Percentiles rank a stretch among this genome's conserved stretches.
phyloP scores from a whole-genome alignment of 2,113 vertebrate species.

The Pampusana beccarii region DNA sequence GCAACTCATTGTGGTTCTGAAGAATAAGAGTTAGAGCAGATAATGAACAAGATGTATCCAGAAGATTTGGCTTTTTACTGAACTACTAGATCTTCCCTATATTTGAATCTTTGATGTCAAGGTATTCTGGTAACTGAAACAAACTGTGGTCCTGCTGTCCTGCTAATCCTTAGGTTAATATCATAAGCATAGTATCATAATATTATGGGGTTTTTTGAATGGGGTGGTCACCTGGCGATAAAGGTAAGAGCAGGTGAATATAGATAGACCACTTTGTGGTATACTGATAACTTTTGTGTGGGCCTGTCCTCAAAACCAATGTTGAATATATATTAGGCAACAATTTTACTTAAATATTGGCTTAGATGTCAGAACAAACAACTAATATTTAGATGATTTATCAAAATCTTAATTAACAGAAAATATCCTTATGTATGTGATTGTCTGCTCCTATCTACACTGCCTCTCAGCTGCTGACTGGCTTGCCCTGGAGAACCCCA shows the following conservation, averaged over 20 bases:
- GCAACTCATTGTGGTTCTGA: neutral
- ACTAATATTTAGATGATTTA: neutral
- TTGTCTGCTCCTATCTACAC: neutral
- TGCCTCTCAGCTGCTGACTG: neutral
- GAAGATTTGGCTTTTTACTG: neutral
- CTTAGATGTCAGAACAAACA: neutral
- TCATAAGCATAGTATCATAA: neutral
- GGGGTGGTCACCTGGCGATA: neutral
- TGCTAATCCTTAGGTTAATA: neutral
- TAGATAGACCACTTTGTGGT: too few relatives aligned
- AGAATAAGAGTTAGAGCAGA: neutral
- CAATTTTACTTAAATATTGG: neutral
- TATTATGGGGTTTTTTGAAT: accelerated
- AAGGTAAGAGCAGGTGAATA: neutral
- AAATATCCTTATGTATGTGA: accelerated
- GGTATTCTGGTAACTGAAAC: neutral
- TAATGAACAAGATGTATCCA: neutral
- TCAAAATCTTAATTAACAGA: neutral
- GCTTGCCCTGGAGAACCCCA: neutral
- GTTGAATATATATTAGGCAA: neutral
- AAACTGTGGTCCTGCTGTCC: neutral
- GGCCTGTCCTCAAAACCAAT: neutral
- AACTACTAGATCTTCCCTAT: neutral
- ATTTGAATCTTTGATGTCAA: neutral
- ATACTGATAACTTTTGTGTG: neutral